Base-by-base conservation (phyloP, 1,140 invertebrate species). In the Elysia chlorotica region DNA sequence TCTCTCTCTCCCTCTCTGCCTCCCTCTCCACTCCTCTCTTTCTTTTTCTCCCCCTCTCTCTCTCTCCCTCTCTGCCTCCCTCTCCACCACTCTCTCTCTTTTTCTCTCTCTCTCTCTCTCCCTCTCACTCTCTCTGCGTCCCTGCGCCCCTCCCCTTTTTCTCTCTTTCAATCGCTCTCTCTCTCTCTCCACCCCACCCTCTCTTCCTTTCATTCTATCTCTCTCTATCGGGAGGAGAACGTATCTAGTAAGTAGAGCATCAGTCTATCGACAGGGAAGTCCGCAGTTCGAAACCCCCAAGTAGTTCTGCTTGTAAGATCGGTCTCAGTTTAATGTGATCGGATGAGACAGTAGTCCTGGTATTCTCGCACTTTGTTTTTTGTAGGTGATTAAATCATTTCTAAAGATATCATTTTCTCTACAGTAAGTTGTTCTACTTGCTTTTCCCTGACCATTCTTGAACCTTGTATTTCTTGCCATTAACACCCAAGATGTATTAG, bases 71-170 rank as follows among this genome's bases (percentile, higher is more conserved):
- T 63, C 59, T 63, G 48, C 38, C 57, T 59, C 57, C 30, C 59
- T 68, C 38, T 17, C 41, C 31, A 14, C 17, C 53, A 30, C 25
- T 31, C 48, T 41, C 21, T 14, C 48, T 54, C 19, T 69, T 53
- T 48, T 53, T 68, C 38, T 48, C 37, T 53, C 37, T 63, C 36
- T 65, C 70, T 63, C 59, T 54, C 37, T 53, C 59, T 53, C 61
- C 48, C 69, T 63, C 56, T 41, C 57, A 59, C 70, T 41, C 57
- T 68, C 62, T 65, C 56, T 62, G 37, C 30, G 30, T 68, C 65
- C 53, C 65, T 68, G 37, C 30, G 30, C n/a, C n/a, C n/a, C n/a
- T n/a, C n/a, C n/a, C n/a, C n/a, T n/a, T n/a, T n/a, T n/a, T 53
- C 65, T 41, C 37, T 66, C 65, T 65, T 23, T 41, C 65, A 23